Conservation (phyloP, 1,140 invertebrate species). For the Paraescarpia echinospica region DNA sequence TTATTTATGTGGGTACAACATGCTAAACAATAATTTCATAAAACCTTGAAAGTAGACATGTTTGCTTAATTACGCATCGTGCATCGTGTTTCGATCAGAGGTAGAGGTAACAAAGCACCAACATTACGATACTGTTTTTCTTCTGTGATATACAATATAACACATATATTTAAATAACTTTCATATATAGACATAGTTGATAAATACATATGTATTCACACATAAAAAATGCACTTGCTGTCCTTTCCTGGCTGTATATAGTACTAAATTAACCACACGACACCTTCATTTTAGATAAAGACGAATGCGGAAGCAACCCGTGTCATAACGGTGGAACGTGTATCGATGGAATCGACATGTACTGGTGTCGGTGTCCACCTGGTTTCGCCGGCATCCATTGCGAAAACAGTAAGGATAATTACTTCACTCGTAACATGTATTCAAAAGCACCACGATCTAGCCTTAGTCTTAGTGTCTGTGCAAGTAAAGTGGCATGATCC, state of each 20-base stretch:
- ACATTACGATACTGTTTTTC: neutral
- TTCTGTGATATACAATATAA: neutral
- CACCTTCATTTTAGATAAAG: slow-evolving; percentile 19
- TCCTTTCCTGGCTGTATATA: neutral
- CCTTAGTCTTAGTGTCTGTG: too few species aligned
- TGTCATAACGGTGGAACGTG: slow-evolving; percentile 23
- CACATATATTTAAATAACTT: neutral
- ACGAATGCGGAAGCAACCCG: slow-evolving; percentile 24
- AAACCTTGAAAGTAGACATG: neutral
- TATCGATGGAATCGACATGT: slow-evolving; percentile 16
- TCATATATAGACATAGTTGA: too few species aligned
- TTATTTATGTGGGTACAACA: neutral
- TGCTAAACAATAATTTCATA: neutral
- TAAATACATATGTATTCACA: too few species aligned
- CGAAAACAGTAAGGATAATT: slow-evolving; percentile 17
- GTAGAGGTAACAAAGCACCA: too few species aligned
- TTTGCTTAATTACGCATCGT: neutral
- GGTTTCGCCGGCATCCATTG: slow-evolving; percentile 20
- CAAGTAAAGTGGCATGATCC: too few species aligned
- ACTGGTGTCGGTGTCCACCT: slow-evolving; percentile 8
- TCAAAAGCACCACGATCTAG: too few species aligned
- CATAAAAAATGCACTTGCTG: too few species aligned
- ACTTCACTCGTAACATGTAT: too few species aligned
- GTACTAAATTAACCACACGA: neutral
- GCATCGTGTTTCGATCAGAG: too few species aligned